A percentile compares a stretch with the other conserved stretches of the same genome.
These are phyloP conservation scores for Terebella lapidaria DNA, from an alignment of 2,888 invertebrate species.

Conservation along the genomic window DNA sequence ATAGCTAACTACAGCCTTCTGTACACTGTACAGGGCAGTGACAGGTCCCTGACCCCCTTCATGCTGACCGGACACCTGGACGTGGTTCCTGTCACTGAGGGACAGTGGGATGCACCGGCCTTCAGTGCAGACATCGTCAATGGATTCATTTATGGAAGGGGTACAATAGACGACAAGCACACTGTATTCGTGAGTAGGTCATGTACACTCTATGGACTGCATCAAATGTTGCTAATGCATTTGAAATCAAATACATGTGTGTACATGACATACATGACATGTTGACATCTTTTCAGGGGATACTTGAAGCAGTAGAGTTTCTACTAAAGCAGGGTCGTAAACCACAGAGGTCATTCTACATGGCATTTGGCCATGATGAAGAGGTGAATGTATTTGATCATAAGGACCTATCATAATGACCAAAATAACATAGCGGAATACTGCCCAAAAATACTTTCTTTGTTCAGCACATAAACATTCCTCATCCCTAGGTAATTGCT, in stretches of 20 bases:
- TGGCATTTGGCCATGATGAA: slow-evolving; percentile 59
- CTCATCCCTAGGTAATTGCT: too few relatives aligned
- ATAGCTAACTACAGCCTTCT: slow-evolving; percentile 54
- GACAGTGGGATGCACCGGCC: slow-evolving; percentile 49
- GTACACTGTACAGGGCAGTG: slow-evolving; percentile 52
- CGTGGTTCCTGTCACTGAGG: slow-evolving; percentile 53
- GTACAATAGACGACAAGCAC: slow-evolving; percentile 57
- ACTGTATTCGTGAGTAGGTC: slow-evolving; percentile 51
- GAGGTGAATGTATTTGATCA: slow-evolving; percentile 49
- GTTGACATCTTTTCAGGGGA: slow-evolving; percentile 43
- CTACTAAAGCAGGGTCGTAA: slow-evolving; percentile 46
- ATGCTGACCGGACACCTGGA: slow-evolving; percentile 57
- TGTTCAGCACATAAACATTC: too few relatives aligned
- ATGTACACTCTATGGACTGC: too few relatives aligned
- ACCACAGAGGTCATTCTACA: slow-evolving; percentile 54
- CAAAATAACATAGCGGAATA: too few relatives aligned
- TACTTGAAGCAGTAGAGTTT: slow-evolving; percentile 55
- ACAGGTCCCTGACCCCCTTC: slow-evolving; percentile 52
- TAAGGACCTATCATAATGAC: too few relatives aligned
- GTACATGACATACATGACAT: not conserved
- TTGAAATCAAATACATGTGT: not conserved
- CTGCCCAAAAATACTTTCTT: too few relatives aligned
- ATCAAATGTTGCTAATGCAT: not conserved
- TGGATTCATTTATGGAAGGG: slow-evolving; percentile 57
- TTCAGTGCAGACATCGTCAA: slow-evolving; percentile 54